Evolutionary conservation across 2,113 vertebrate genomes (phyloP), one percentile per base, ranked within the genome.

Genomic region (Menidia beryllina): DNA sequence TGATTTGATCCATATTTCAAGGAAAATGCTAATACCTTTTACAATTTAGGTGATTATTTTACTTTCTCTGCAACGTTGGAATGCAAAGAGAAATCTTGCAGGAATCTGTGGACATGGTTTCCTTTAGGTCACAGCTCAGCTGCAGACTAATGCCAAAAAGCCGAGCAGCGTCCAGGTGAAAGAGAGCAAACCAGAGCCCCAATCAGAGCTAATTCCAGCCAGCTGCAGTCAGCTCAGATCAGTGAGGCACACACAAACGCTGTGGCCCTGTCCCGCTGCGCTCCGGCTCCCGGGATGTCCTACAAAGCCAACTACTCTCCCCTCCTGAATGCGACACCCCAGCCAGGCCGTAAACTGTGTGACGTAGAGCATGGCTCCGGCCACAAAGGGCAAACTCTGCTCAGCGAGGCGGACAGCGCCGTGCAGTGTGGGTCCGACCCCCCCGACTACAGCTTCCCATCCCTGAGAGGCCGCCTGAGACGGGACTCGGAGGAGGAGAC

Each of bases 311-410:
- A 30, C 12, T 47, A 62, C 17, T 61, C 70, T 72, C 53, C 61
- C 56, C 27, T 56, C 56, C 52, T 53, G 19, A 38, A 0, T 7
- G 43, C 34, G n/a, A 24, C 39, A 1, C 27, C 47, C 50, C 69
- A 20, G 62, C 39, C 14, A 1, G 13, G 54, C 45, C 68, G 82
- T 87, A 89, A 90, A 90, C 73, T 30, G 53, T 14, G 69, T 88
- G 89, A 89, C 80, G 82, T 56, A 39, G 59, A 23, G 30, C 3
- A 19, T 47, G 12, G 69, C 64, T 51, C 65, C 20, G 17, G 75
- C 60, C 48, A 83, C 70, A 83, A 81, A 86, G 81, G 60, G 58
- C 79, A 78, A 58, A 65, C 70, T 71, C 67, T 86, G 77, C 66
- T 72, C 75, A 9, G 59, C 6, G 55, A 47, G 72, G 26, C 68